A percentile compares a stretch with the other conserved stretches of the same genome.
phyloP scores from a whole-genome alignment of 2,113 vertebrate genomes.

The Calonectris borealis region DNA sequence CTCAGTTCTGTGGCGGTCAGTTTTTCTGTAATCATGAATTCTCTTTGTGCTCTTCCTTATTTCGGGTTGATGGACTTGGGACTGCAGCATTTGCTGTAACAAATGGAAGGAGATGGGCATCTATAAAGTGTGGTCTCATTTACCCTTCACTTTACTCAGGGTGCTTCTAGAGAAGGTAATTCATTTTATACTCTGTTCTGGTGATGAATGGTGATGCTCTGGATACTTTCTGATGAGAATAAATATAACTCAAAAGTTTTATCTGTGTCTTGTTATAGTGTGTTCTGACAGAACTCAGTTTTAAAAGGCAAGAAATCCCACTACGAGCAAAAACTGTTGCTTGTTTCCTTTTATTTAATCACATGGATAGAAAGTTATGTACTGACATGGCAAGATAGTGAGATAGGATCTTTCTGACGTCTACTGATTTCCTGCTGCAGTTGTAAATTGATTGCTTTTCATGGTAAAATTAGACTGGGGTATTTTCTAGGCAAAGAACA shows the following conservation, averaged over 20 bases:
- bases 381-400: not conserved
- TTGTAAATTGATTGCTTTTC: not conserved
- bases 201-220: not conserved
- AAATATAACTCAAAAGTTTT: not conserved
- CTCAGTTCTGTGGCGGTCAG: not conserved
- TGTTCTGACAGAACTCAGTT: not conserved
- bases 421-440: not conserved
- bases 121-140: not conserved
- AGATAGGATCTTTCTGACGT: not conserved
- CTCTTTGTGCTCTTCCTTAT: not conserved
- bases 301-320: not conserved
- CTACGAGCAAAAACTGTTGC: not conserved
- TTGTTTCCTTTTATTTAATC: not conserved
- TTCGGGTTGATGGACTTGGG: not conserved
- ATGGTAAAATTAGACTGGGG: not conserved
- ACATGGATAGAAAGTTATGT: not conserved
- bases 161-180: not conserved
- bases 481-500: not conserved
- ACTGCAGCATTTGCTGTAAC: not conserved
- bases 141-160: not conserved
- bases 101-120: not conserved
- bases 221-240: not conserved
- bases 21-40: not conserved
- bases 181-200: not conserved
- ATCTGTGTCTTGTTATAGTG: not conserved